These are phyloP conservation scores for Tinea pellionella DNA, from an alignment of 2,888 invertebrate genomes.

Conservation along the genomic window DNA sequence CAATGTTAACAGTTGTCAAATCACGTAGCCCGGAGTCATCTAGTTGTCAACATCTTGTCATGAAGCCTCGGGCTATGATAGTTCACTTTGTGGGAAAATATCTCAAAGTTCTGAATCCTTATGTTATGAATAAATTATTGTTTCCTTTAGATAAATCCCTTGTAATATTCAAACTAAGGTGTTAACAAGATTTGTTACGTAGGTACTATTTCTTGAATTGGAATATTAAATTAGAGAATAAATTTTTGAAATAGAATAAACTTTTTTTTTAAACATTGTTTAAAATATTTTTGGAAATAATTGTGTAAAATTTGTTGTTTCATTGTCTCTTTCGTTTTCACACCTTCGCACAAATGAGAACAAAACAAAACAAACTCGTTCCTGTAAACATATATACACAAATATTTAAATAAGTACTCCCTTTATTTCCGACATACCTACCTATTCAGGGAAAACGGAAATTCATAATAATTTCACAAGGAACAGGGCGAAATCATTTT, in stretches of 20 bases:
- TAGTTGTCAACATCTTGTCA: slow-evolving; percentile 38
- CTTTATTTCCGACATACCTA: slow-evolving; percentile 11
- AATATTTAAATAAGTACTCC: slow-evolving; percentile 11
- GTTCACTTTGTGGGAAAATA: slow-evolving; percentile 20
- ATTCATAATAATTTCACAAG: slow-evolving; percentile 62
- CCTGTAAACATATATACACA: slow-evolving; percentile 5
- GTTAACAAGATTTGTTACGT: background rate
- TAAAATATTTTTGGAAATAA: background rate
- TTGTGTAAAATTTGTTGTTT: background rate
- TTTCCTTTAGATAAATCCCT: background rate
- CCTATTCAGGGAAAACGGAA: slow-evolving; percentile 23
- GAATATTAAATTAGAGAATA: too few relatives aligned
- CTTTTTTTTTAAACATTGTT: background rate
- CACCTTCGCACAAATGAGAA: background rate
- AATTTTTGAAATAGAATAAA: too few relatives aligned
- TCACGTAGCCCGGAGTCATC: slow-evolving; percentile 23
- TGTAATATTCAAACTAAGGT: background rate
- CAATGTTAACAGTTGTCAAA: slow-evolving; percentile 36
- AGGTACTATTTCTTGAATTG: too few relatives aligned
- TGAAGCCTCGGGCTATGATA: slow-evolving; percentile 33
- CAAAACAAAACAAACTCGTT: slow-evolving; percentile 1
- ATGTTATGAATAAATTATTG: slow-evolving; percentile 10
- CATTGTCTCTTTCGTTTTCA: background rate
- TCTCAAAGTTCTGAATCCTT: background rate
- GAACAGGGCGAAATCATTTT: slow-evolving; percentile 50